phyloP scores from a whole-genome alignment of 2,888 invertebrate species.

The Deilephila elpenor region DNA sequence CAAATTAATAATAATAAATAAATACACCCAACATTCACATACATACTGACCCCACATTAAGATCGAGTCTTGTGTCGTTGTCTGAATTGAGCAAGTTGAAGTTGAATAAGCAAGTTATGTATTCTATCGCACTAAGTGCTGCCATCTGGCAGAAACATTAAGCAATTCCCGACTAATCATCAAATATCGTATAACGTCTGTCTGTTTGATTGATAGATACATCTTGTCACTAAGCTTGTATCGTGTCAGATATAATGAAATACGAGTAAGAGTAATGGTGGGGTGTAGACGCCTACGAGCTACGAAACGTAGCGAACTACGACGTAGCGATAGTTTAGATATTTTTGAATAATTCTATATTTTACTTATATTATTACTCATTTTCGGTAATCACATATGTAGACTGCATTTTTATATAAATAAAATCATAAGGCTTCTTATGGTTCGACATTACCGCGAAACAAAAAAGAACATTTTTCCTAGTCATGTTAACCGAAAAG shows the following conservation, averaged over 20 bases:
- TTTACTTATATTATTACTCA: not conserved
- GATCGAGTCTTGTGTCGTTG: too few relatives aligned
- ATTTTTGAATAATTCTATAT: not conserved
- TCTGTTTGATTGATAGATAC: conserved; percentile 27
- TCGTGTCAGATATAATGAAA: conserved; percentile 31
- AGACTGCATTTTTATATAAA: too few relatives aligned
- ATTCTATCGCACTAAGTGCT: not conserved
- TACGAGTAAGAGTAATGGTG: conserved; percentile 27
- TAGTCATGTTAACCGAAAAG: too few relatives aligned
- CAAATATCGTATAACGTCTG: conserved; percentile 11
- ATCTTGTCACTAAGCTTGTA: conserved; percentile 29
- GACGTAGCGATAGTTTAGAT: not conserved
- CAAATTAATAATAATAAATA: too few relatives aligned
- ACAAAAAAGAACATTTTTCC: too few relatives aligned
- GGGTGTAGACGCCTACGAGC: conserved; percentile 23
- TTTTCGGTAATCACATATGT: too few relatives aligned
- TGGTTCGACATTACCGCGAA: too few relatives aligned
- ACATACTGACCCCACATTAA: too few relatives aligned
- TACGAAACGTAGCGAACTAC: conserved; percentile 22
- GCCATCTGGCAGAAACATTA: conserved; percentile 7
- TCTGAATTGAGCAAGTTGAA: not conserved
- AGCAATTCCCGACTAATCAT: conserved; percentile 15
- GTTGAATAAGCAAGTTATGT: not conserved
- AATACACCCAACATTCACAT: too few relatives aligned
- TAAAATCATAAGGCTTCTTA: too few relatives aligned